Evolutionary conservation across 2,888 invertebrate genomes (phyloP).

Genomic region (Argynnis bischoffii): DNA sequence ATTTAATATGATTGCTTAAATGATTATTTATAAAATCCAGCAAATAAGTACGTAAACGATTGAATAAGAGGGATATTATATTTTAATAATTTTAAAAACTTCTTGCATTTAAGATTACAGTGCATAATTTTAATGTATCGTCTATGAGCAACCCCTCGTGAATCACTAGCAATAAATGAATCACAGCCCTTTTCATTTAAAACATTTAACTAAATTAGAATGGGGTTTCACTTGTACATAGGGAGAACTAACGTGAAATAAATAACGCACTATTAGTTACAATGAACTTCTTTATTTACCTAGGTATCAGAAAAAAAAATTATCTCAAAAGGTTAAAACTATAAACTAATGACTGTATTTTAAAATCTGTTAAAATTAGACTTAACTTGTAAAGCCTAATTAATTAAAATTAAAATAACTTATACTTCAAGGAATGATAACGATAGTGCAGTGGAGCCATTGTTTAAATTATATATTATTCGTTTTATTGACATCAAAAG

Average conservation of each 20-base stretch:
- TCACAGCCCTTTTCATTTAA: constrained; percentile 29
- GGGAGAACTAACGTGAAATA: background rate
- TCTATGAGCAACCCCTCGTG: constrained; percentile 3
- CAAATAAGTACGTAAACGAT: background rate
- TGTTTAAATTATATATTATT: no score
- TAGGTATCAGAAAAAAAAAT: no score
- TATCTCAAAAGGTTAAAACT: no score
- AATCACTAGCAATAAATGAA: constrained; percentile 25
- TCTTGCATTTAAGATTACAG: background rate
- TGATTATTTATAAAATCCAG: constrained; percentile 5
- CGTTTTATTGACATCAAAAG: no score
- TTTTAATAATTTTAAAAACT: background rate
- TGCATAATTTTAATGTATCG: background rate
- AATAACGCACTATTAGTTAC: constrained; percentile 1
- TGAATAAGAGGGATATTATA: no score
- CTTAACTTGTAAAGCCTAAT: no score
- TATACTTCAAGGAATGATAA: no score
- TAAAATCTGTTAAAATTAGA: no score
- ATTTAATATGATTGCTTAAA: constrained; percentile 9
- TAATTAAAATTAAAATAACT: no score
- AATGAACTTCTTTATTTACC: background rate
- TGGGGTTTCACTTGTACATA: constrained; percentile 11
- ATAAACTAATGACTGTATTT: no score
- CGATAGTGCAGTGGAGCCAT: no score
- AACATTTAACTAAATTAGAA: constrained; percentile 29